phyloP scores from a whole-genome alignment of 2,113 vertebrate species.

The Panthera leo region DNA sequence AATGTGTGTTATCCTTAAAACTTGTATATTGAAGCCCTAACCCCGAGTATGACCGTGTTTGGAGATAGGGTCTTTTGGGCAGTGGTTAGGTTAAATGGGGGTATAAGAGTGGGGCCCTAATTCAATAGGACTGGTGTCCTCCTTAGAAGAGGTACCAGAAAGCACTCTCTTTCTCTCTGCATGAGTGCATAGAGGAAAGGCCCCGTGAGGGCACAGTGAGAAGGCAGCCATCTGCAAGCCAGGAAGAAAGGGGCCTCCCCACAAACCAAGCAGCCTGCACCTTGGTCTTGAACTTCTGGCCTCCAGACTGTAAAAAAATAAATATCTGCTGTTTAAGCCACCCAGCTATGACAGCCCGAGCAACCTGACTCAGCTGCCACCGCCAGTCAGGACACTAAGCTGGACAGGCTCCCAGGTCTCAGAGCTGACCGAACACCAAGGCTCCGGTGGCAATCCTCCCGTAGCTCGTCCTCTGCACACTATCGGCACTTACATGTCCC shows the following conservation, averaged over 20 bases:
- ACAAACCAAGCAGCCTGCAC: not conserved
- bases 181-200: not conserved
- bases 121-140: not conserved
- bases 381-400: not conserved
- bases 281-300: not conserved
- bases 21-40: not conserved
- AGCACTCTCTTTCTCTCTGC: not conserved
- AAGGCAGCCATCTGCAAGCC: not conserved
- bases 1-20: not conserved
- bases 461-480: accelerated
- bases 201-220: not conserved
- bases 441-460: not conserved
- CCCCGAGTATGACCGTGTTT: not conserved
- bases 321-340: not conserved
- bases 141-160: not conserved
- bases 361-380: not conserved
- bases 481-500: no score
- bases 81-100: not conserved
- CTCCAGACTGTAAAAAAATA: not conserved
- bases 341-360: not conserved
- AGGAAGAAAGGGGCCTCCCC: not conserved
- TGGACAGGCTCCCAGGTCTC: not conserved
- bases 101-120: not conserved
- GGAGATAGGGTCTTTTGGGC: not conserved
- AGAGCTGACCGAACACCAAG: not conserved